Percentiles rank a stretch among this genome's conserved stretches.
These are phyloP conservation scores for Bathynomus jamesi DNA, from an alignment of 1,140 invertebrate genomes.

Conservation along the genomic window DNA sequence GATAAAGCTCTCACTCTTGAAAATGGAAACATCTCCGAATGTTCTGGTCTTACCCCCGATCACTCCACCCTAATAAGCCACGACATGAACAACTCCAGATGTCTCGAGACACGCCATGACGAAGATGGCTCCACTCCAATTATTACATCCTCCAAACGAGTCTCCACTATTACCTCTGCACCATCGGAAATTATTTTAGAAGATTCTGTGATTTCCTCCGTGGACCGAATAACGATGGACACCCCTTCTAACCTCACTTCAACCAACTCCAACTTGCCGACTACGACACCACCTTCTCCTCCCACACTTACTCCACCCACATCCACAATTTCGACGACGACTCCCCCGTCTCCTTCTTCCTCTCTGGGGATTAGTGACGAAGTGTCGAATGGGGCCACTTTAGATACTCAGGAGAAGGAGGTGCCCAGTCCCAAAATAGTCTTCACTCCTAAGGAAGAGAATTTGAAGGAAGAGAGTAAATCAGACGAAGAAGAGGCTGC, in stretches of 20 bases:
- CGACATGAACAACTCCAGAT: not conserved
- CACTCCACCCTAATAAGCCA: not conserved
- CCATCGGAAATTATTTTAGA: not conserved
- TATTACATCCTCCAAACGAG: not conserved
- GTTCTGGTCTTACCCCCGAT: not conserved
- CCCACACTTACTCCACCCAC: not conserved
- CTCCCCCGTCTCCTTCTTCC: not conserved
- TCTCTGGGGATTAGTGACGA: not conserved
- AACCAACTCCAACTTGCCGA: not conserved
- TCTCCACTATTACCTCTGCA: not conserved
- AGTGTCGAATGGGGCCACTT: not conserved
- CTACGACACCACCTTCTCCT: not conserved
- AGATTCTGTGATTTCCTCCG: not conserved
- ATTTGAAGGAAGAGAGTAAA: too few species aligned
- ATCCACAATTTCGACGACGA: not conserved
- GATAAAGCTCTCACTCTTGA: conserved; percentile 17
- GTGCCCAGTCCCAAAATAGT: too few species aligned
- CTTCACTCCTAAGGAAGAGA: too few species aligned
- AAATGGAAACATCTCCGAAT: conserved; percentile 21
- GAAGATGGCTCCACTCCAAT: not conserved
- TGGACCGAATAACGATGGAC: not conserved
- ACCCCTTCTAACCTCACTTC: not conserved
- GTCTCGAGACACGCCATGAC: not conserved
- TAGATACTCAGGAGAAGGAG: too few species aligned
- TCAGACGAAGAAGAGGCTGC: too few species aligned